Percentiles rank a stretch among this genome's conserved stretches.
Conservation (phyloP, 2,797 vertebrate species). For the Epinephelus coioides region DNA sequence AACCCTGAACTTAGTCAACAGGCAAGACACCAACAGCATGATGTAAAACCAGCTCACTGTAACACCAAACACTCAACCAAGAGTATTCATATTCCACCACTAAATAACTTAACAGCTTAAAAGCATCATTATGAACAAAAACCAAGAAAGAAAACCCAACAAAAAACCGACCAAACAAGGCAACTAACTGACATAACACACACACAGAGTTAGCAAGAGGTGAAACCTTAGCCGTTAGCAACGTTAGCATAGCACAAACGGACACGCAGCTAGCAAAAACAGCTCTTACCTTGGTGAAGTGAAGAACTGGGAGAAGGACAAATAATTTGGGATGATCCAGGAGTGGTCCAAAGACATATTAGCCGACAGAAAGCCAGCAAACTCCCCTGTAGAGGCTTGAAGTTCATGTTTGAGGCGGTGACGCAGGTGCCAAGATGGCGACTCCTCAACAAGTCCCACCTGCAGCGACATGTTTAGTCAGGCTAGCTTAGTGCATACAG, state of each 20-base stretch:
- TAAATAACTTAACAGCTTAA: background rate
- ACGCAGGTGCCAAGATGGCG: too few relatives aligned
- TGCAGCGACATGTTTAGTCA: too few relatives aligned
- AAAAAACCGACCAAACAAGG: background rate
- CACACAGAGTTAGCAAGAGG: background rate
- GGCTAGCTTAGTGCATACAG: too few relatives aligned
- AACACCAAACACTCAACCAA: background rate
- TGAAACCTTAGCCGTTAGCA: background rate
- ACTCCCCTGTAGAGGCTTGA: too few relatives aligned
- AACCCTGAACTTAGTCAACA: background rate
- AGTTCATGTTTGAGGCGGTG: too few relatives aligned
- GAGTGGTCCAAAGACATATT: background rate
- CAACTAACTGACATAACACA: fast-evolving
- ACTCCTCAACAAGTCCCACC: too few relatives aligned
- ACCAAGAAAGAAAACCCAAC: too few relatives aligned
- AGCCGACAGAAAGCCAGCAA: too few relatives aligned
- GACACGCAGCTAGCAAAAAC: background rate
- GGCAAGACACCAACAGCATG: background rate
- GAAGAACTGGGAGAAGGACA: background rate
- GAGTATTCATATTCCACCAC: too few relatives aligned
- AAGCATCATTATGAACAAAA: background rate
- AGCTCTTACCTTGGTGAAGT: background rate
- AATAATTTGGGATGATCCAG: background rate
- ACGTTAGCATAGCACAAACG: background rate
- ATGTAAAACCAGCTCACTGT: background rate